Evolutionary conservation across 2,797 vertebrate genomes (phyloP), one percentile per base, ranked within the genome.

Genomic region (Pangasius larnaudii): DNA sequence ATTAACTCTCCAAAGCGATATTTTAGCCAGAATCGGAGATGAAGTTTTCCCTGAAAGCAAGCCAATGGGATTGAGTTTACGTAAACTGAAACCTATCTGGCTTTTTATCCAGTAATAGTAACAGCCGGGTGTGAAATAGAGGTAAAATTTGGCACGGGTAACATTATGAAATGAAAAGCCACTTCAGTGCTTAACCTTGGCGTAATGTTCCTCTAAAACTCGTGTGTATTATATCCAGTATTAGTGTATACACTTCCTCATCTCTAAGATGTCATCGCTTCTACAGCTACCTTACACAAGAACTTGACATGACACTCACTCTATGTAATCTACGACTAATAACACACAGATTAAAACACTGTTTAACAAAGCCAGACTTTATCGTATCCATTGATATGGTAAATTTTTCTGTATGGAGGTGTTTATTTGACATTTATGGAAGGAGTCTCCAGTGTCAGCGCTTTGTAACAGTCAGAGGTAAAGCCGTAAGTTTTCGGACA

Each of bases 71-170:
- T 16, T 8, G 36, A 59, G 56, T 14, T 59, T 7, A 59, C 36
- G n/a, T 81, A 42, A 81, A 56, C 75, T 10, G 75, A 53, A 81
- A 39, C 9, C 56, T 61, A 42, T 59, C 56, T 61, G 78, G 1
- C 33, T 39, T 81, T 81, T 59, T 42, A 59, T 61, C 79, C 58
- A 42, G n/a, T 42, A 42, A 81, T 58, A 59, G 30, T 79, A 79
- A 58, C 77, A 79, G 51, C 53, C 58, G 53, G 77, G 56, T 59
- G 78, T 80, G 53, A 36, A 59, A 59, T 2, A 16, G 19, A 80
- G 10, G 18, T 36, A 18, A 58, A 58, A 56, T 58, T 51, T 58
- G 78, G 53, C 78, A 24, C 3, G 0, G 77, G 36, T 22, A 8
- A 58, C 18, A 58, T 30, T 77, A 22, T 77, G n/a, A 53, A 30